Percentiles rank a stretch among this genome's conserved stretches.
phyloP scores from a whole-genome alignment of 2,888 invertebrate genomes.

The Tinea pellionella region DNA sequence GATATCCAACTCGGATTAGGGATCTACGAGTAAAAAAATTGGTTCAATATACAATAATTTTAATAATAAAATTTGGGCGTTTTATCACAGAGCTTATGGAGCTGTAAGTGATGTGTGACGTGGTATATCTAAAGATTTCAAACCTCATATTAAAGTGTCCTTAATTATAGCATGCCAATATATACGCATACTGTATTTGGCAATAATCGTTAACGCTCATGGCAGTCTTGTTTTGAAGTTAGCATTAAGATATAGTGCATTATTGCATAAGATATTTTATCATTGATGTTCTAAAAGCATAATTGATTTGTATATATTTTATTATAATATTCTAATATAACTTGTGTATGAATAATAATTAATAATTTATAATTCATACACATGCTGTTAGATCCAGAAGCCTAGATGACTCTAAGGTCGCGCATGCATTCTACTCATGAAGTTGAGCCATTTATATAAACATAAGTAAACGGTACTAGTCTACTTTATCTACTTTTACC shows the following conservation, averaged over 20 bases:
- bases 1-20: neutral
- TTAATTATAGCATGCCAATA: neutral
- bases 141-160: neutral
- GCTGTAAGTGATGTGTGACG: neutral
- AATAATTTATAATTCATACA: neutral
- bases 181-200: neutral
- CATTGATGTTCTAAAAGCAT: slow-evolving; percentile 12
- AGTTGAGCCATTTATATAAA: slow-evolving; percentile 18
- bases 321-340: slow-evolving; percentile 2
- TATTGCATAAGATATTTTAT: slow-evolving; percentile 1
- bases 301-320: neutral
- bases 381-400: neutral
- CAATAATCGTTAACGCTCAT: neutral
- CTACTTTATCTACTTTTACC: neutral
- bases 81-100: neutral
- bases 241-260: neutral
- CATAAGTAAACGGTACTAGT: neutral
- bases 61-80: neutral
- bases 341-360: neutral
- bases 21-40: neutral
- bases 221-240: neutral
- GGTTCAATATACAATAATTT: neutral
- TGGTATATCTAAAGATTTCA: neutral
- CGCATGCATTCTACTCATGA: slow-evolving; percentile 37
- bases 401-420: slow-evolving; percentile 19